Percentiles rank a stretch among this genome's conserved stretches.
Evolutionary conservation across 2,113 vertebrate species (phyloP).

Genomic region (Bagarius yarrelli): DNA sequence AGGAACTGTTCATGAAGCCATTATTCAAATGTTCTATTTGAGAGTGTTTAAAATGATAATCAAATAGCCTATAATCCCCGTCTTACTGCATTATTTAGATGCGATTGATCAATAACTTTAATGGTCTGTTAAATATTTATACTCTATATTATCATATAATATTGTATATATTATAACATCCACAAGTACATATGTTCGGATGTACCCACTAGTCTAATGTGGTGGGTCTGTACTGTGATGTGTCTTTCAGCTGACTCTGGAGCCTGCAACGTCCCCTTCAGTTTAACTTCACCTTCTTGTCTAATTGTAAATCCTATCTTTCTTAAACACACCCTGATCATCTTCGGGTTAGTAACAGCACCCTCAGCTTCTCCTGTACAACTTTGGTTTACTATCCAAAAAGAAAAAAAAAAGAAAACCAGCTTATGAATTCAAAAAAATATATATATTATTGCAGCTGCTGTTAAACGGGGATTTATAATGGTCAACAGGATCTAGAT

Average conservation of each 20-base stretch:
- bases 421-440: not conserved
- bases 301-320: not conserved
- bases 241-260: not conserved
- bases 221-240: conserved; percentile 51
- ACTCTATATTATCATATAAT: not conserved
- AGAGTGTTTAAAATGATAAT: conserved; percentile 4
- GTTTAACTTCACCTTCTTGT: not conserved
- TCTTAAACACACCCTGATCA: not conserved
- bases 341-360: not conserved
- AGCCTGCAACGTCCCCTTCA: not conserved
- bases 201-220: not conserved
- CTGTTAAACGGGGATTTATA: not conserved
- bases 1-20: not conserved
- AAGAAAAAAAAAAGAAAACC: not conserved
- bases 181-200: not conserved
- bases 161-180: not conserved
- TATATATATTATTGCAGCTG: not conserved
- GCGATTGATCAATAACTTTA: not conserved
- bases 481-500: not conserved
- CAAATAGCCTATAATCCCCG: not conserved
- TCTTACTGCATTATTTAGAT: not conserved
- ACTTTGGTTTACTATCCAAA: not conserved
- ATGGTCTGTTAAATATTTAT: not conserved
- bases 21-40: conserved; percentile 2
- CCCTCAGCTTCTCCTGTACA: not conserved